Conservation (phyloP, 2,888 invertebrate species). For the Spisula solida region DNA sequence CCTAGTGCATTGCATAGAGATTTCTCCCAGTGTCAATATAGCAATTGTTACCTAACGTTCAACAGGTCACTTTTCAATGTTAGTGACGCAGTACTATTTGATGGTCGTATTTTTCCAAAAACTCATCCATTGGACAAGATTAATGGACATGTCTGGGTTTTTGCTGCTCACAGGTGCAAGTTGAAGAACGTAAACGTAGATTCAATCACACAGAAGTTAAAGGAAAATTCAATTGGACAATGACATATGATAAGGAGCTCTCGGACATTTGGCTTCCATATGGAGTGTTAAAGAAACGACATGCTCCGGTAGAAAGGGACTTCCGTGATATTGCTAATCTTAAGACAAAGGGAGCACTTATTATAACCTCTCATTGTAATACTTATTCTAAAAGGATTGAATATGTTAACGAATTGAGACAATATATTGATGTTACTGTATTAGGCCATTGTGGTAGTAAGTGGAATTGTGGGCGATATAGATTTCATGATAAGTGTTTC, state of each 20-base stretch:
- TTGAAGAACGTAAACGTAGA: too few relatives aligned
- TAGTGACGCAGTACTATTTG: slow-evolving; percentile 2
- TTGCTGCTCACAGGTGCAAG: slow-evolving; percentile 2
- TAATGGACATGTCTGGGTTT: slow-evolving; percentile 10
- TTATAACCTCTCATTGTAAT: not conserved
- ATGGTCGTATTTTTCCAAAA: not conserved
- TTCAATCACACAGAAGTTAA: too few relatives aligned
- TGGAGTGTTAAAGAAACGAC: not conserved
- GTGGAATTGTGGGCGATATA: not conserved
- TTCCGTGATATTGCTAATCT: not conserved
- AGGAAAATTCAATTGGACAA: slow-evolving; percentile 30
- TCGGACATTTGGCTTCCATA: slow-evolving; percentile 8
- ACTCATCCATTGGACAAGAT: not conserved
- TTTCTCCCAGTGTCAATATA: not conserved
- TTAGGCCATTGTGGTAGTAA: not conserved
- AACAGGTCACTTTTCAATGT: too few relatives aligned
- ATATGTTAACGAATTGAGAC: not conserved
- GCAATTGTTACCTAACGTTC: not conserved
- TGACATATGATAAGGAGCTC: slow-evolving; percentile 4
- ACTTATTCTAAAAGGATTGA: not conserved
- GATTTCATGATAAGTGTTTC: not conserved
- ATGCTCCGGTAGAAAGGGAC: not conserved
- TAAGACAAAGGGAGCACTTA: not conserved
- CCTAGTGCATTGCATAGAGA: too few relatives aligned
- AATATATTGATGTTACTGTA: not conserved